Evolutionary conservation across 2,113 vertebrate genomes (phyloP), one percentile per base, ranked within the genome.

Genomic region (Antechinus flavipes): DNA sequence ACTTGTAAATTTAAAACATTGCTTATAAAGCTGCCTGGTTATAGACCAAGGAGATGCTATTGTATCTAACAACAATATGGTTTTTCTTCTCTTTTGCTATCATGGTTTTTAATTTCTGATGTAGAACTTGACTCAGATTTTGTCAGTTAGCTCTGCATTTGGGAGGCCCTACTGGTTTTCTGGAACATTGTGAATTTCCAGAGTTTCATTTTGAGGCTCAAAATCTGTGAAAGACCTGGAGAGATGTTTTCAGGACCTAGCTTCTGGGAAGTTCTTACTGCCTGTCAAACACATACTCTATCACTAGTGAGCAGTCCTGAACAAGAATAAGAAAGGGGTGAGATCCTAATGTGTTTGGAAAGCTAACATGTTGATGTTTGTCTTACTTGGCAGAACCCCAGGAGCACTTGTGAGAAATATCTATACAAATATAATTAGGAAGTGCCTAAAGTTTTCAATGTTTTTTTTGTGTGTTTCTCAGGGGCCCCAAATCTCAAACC

Each of bases 371-470:
- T 42, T 42, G n/a, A 84, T 84, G 68, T 84, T 84, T 84, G 68
- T 84, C 68, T n/a, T 84, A 42, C 68, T 84, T 84, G 68, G 68
- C 68, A 84, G 19, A 84, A n/a, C 19, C 19, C 35, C 68, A 84
- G 68, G 68, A 84, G 19, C 68, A 84, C 68, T 84, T 84, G 68
- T 84, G 68, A 84, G 68, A 84, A 84, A 42, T 42, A 35, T 84
- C 68, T 84, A 42, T 42, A 84, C 68, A 84, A 84, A 84, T 84
- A 84, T 84, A 84, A 84, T 84, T 84, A 84, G 68, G 68, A 84
- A 84, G 68, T 84, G 68, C 16, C 35, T 84, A 84, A 84, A 42
- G n/a, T 84, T 42, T 42, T 42, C n/a, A 84, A 84, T 84, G 35
- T 42, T 84, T 84, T 76, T 61, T 42, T 84, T 84, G 35, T n/a